Evolutionary conservation across 2,888 invertebrate species (phyloP), one percentile per base, ranked within the genome.

Genomic region (Lissonota sp.): DNA sequence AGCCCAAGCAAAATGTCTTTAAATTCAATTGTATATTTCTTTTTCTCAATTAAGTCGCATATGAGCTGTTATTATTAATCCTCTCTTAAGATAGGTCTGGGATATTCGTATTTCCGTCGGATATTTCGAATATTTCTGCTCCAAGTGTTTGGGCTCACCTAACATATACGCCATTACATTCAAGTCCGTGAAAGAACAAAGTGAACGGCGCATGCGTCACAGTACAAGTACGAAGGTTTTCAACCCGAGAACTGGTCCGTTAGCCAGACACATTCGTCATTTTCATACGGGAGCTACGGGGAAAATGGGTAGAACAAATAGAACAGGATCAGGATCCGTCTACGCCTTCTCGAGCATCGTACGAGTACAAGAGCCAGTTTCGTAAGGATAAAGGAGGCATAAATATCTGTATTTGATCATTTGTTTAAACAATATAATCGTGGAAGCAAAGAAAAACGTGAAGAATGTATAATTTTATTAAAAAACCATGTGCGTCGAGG

Each of bases 241-340:
- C 63, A 64, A 64, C 39, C 64, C 39, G 57, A 44, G 57, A 37
- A 6, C 39, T 6, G 3, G 51, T 72, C 46, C 60, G 37, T 49
- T 63, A 69, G 74, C 70, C 74, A 75, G 79, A 79, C 79, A 46
- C 79, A 79, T 79, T 74, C 67, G 70, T 79, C 79, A 79, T 79
- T 70, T 60, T 70, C 55, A 39, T 66, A 66, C 57, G 10, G 64
- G 58, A 79, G 55, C 70, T 51, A 51, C 39, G 39, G 71, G 64
- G 63, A 42, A 66, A 79, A 71, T 10, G 62, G 66, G 71, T 75
- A 66, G 60, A 62, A 57, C 53, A 53, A 51, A 79, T 26, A 26
- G 26, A 26, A 26, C 26, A 60, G 74, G 74, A 80, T 80, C 60
- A 71, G 63, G 57, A 70, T 70, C 63, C 58, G 39, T 46, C 67